These are phyloP conservation scores for Frankliniella intonsa DNA, from an alignment of 2,888 invertebrate species.

Conservation along the genomic window DNA sequence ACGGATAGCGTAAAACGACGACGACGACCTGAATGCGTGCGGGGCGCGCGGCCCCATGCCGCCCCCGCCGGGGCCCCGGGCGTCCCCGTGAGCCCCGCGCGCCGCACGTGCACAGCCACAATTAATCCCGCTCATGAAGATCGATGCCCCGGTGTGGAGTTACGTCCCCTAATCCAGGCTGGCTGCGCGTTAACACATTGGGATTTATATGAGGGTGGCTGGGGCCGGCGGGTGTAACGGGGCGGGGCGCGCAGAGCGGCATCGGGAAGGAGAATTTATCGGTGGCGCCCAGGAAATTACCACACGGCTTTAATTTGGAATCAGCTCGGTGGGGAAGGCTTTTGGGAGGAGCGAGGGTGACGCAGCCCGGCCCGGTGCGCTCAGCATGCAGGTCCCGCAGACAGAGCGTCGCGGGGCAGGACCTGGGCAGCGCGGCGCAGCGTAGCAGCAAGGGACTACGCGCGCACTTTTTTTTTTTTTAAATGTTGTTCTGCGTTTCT, in stretches of 20 bases:
- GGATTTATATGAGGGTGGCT: background rate
- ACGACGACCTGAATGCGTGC: too few species aligned
- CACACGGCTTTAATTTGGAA: slow-evolving; percentile 19
- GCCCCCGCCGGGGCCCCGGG: background rate
- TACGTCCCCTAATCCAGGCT: too few species aligned
- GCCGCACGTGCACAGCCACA: background rate
- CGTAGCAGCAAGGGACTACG: too few species aligned
- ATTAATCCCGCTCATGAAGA: slow-evolving; percentile 20
- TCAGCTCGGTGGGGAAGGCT: background rate
- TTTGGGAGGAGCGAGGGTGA: background rate
- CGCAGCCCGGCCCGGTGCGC: background rate
- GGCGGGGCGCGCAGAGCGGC: background rate
- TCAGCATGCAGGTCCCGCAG: too few species aligned
- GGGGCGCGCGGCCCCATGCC: background rate
- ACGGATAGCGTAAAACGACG: too few species aligned
- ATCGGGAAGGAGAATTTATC: slow-evolving; percentile 4
- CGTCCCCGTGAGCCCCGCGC: too few species aligned
- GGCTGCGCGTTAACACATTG: background rate
- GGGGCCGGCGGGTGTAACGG: background rate
- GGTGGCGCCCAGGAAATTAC: background rate
- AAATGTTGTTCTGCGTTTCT: too few species aligned
- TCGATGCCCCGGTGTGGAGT: background rate
- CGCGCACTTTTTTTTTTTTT: too few species aligned
- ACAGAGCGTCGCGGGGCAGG: too few species aligned
- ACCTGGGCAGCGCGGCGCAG: too few species aligned